These are phyloP conservation scores for Drosophila sordidula DNA, from an alignment of 2,888 invertebrate species.

Conservation along the genomic window DNA sequence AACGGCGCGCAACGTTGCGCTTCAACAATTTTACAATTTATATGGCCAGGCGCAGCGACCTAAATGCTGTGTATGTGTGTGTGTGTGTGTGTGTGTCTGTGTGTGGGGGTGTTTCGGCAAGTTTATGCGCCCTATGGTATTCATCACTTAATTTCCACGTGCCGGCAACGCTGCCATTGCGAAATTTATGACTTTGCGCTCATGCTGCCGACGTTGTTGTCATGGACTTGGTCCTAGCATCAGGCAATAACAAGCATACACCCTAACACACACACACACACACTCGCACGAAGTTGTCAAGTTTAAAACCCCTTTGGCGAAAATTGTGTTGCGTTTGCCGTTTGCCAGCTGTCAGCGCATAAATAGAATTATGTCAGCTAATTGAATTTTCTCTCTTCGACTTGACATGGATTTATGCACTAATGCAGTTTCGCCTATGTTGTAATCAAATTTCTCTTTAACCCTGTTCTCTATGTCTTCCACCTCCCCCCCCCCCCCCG, in stretches of 20 bases:
- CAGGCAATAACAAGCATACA: slow-evolving; percentile 23
- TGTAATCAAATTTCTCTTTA: slow-evolving; percentile 63
- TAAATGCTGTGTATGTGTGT: slow-evolving; percentile 45
- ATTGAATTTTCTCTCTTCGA: slow-evolving; percentile 68
- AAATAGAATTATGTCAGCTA: slow-evolving; percentile 77
- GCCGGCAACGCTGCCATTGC: slow-evolving; percentile 69
- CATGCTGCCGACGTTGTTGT: slow-evolving; percentile 42
- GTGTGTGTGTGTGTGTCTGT: slow-evolving; percentile 11
- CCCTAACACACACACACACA: slow-evolving; percentile 7
- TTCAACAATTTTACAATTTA: slow-evolving; percentile 72
- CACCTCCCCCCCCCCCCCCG: neutral
- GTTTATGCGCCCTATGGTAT: slow-evolving; percentile 71
- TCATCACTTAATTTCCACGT: slow-evolving; percentile 80
- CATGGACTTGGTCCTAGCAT: slow-evolving; percentile 41
- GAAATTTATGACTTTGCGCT: slow-evolving; percentile 73
- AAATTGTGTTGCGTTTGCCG: slow-evolving; percentile 54
- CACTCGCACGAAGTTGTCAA: slow-evolving; percentile 52
- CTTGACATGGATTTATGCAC: slow-evolving; percentile 78
- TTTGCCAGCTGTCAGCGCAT: slow-evolving; percentile 75
- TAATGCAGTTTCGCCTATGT: slow-evolving; percentile 65
- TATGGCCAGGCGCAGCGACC: slow-evolving; percentile 65
- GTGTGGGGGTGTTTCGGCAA: slow-evolving; percentile 39
- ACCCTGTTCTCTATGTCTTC: slow-evolving; percentile 2
- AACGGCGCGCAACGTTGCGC: slow-evolving; percentile 45
- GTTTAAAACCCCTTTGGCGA: slow-evolving; percentile 57